Conservation (phyloP, 2,113 vertebrate genomes). For the Myrmecobius fasciatus region DNA sequence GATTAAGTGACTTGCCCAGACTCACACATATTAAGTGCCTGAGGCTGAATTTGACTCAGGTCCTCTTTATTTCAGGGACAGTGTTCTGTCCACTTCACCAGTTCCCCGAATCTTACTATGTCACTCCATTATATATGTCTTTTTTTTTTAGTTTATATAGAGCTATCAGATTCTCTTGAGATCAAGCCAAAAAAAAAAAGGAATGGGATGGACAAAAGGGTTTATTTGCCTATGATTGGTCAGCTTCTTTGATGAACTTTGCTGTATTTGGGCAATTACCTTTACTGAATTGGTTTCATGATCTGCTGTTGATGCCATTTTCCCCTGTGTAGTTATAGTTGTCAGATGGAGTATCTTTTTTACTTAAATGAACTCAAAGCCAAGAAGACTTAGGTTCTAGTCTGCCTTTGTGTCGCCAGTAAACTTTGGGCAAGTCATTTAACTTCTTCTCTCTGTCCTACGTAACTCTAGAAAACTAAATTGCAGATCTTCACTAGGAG, state of each 20-base stretch:
- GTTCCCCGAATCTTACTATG: not conserved
- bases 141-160: not conserved
- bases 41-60: not conserved
- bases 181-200: not conserved
- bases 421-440: not conserved
- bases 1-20: not conserved
- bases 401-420: not conserved
- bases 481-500: not conserved
- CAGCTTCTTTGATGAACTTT: not conserved
- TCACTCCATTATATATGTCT: not conserved
- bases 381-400: not conserved
- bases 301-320: not conserved
- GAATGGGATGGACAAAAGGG: not conserved
- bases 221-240: not conserved
- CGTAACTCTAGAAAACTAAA: not conserved
- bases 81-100: not conserved
- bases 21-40: not conserved
- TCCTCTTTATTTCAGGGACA: not conserved
- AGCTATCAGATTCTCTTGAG: not conserved
- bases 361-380: not conserved
- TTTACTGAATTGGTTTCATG: not conserved
- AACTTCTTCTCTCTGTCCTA: not conserved
- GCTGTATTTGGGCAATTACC: not conserved
- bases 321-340: not conserved
- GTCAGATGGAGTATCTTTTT: not conserved